Evolutionary conservation across 2,797 vertebrate species (phyloP).

Genomic region (Phrynocephalus vlangalii): DNA sequence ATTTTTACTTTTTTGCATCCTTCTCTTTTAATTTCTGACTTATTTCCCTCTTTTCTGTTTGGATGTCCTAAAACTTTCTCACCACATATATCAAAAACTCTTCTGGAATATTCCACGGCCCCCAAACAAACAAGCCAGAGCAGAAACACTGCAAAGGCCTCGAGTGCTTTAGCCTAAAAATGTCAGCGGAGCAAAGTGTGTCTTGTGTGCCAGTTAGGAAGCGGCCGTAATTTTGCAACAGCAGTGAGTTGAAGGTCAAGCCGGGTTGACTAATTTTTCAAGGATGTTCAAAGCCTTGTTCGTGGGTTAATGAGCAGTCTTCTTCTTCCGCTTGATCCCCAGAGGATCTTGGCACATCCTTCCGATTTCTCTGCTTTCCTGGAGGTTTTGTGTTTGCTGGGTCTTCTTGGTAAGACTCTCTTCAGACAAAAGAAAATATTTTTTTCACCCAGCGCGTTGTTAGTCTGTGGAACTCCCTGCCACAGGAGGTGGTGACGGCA

Average conservation of each 20-base stretch:
- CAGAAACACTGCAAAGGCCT: not conserved
- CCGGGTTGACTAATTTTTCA: slow-evolving; percentile 5
- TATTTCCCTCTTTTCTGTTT: too few relatives aligned
- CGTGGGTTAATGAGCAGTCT: not conserved
- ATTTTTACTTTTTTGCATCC: slow-evolving; percentile 62
- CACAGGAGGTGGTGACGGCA: too few relatives aligned
- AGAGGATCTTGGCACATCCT: slow-evolving; percentile 5
- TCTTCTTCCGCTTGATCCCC: too few relatives aligned
- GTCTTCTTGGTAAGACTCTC: too few relatives aligned
- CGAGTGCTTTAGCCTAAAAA: not conserved
- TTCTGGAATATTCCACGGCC: slow-evolving; percentile 11
- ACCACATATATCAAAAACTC: not conserved
- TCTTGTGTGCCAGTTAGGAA: slow-evolving; percentile 24
- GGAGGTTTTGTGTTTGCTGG: too few relatives aligned
- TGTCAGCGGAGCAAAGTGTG: not conserved
- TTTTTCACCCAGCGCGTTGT: too few relatives aligned
- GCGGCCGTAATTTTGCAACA: not conserved
- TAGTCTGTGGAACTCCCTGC: too few relatives aligned
- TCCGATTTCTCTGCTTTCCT: slow-evolving; percentile 6
- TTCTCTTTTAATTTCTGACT: slow-evolving; percentile 59
- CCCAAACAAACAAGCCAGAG: slow-evolving; percentile 11
- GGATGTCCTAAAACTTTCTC: not conserved
- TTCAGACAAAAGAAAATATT: too few relatives aligned
- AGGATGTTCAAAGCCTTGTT: slow-evolving; percentile 2
- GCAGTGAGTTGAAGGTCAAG: not conserved